Evolutionary conservation across 2,113 vertebrate genomes (phyloP).

Genomic region (Nannobrachium achirus): DNA sequence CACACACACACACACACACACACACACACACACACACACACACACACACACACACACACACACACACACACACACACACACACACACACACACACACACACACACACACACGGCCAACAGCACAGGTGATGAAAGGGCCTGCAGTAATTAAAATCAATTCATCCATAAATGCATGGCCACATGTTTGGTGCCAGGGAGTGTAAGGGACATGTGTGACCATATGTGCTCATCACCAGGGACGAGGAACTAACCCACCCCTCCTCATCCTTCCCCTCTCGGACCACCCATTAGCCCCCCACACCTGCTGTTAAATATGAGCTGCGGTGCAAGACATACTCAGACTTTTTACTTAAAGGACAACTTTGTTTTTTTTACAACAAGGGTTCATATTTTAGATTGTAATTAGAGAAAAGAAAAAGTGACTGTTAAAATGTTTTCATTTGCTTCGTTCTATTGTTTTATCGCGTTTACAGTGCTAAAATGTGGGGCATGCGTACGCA

Average conservation of each 20-base stretch:
- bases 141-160: conserved; percentile 26
- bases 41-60: neutral
- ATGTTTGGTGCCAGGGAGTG: conserved; percentile 15
- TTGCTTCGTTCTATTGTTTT: no score
- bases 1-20: neutral
- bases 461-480: no score
- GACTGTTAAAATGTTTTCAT: no score
- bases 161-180: conserved; percentile 31
- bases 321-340: no score
- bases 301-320: no score
- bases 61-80: neutral
- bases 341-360: no score
- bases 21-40: neutral
- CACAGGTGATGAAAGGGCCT: conserved; percentile 13
- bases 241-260: no score
- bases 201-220: neutral
- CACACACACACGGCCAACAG: neutral
- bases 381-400: no score
- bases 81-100: neutral
- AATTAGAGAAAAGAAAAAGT: no score
- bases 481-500: no score
- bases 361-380: no score
- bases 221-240: neutral
- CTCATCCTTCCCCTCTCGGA: no score
- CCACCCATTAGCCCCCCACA: neutral